Evolutionary conservation across 2,888 invertebrate genomes (phyloP).

Genomic region (Oegoconia quadripuncta): DNA sequence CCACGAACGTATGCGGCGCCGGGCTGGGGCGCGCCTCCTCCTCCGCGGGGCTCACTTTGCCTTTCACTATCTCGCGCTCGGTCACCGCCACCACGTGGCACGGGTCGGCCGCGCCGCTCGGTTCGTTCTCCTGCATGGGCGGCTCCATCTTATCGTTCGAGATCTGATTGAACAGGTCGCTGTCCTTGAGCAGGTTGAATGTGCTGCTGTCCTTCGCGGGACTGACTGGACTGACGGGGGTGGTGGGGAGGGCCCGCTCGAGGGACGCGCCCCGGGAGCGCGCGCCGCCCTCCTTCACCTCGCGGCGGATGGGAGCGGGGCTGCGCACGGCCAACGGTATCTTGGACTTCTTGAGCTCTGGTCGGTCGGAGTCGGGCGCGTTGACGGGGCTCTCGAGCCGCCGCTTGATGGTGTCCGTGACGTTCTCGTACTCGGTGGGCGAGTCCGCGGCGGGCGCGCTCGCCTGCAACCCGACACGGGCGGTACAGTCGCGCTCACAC

Average conservation of each 20-base stretch:
- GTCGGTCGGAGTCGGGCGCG: constrained; percentile 57
- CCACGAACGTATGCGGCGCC: constrained; percentile 61
- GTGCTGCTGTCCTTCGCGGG: too few relatives aligned
- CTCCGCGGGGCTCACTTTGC: constrained; percentile 53
- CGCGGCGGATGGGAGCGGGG: constrained; percentile 56
- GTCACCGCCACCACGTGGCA: constrained; percentile 84
- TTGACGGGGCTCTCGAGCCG: constrained; percentile 69
- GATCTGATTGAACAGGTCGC: constrained; percentile 84
- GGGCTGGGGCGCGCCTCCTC: constrained; percentile 33
- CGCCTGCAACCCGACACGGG: constrained; percentile 56
- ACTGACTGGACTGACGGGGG: too few relatives aligned
- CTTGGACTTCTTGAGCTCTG: constrained; percentile 61
- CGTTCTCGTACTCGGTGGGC: constrained; percentile 74
- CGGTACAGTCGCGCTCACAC: constrained; percentile 18
- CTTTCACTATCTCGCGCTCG: constrained; percentile 81
- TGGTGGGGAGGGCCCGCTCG: neutral
- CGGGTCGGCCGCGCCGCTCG: constrained; percentile 23
- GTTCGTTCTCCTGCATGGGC: constrained; percentile 19
- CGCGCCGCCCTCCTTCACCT: constrained; percentile 38
- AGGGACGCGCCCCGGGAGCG: constrained; percentile 1
- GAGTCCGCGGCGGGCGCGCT: constrained; percentile 22
- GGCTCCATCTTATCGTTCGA: constrained; percentile 46
- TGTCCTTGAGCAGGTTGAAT: constrained; percentile 82
- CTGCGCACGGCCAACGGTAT: constrained; percentile 66
- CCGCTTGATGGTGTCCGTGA: constrained; percentile 82